phyloP scores from a whole-genome alignment of 2,797 vertebrate species.

The Meriones psammophilus region DNA sequence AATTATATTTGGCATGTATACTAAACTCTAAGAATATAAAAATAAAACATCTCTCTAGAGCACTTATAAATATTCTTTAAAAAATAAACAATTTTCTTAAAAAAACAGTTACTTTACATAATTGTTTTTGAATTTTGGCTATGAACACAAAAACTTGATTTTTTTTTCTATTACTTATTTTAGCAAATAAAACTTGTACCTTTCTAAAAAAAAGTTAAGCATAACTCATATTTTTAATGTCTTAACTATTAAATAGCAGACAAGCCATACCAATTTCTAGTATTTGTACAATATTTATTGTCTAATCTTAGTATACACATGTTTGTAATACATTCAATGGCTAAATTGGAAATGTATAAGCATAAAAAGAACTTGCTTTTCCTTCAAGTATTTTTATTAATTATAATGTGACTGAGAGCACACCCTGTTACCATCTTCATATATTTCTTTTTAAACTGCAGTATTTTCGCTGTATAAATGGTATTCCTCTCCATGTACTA shows the following conservation, averaged over 20 bases:
- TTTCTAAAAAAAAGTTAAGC: background rate
- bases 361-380: background rate
- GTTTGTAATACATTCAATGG: background rate
- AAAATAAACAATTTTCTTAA: slow-evolving; percentile 81
- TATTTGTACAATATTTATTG: background rate
- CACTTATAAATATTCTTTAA: slow-evolving; percentile 82
- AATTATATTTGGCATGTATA: slow-evolving; percentile 84
- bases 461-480: background rate
- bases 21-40: slow-evolving; percentile 80
- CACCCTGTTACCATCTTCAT: background rate
- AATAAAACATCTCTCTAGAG: slow-evolving; percentile 83
- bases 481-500: background rate
- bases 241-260: background rate
- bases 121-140: slow-evolving; percentile 84
- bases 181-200: slow-evolving; percentile 55
- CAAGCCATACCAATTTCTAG: background rate
- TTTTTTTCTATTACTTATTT: slow-evolving; percentile 56
- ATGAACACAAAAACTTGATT: slow-evolving; percentile 63
- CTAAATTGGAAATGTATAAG: background rate
- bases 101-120: slow-evolving; percentile 68
- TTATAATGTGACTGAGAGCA: background rate
- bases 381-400: background rate
- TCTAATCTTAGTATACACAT: background rate
- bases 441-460: background rate
- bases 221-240: background rate